Conservation (phyloP, 2,797 vertebrate species). For the Diplodus sargus region DNA sequence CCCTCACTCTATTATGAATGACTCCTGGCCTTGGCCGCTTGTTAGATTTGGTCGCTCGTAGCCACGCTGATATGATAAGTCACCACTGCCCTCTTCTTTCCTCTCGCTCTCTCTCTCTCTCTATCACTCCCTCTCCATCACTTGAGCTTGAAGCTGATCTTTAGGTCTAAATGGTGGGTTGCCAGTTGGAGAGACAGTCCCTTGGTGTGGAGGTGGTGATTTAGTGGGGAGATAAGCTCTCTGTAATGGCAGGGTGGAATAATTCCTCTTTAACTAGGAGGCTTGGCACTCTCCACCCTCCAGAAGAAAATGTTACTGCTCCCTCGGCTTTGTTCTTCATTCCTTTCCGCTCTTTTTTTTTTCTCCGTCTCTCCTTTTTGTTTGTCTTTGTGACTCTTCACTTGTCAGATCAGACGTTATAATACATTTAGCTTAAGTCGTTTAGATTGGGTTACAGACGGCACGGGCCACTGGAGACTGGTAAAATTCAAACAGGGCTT, state of each 20-base stretch:
- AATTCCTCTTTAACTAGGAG: slow-evolving; percentile 88
- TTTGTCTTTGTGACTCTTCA: slow-evolving; percentile 22
- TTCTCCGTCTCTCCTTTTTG: not conserved
- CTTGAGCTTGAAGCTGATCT: slow-evolving; percentile 86
- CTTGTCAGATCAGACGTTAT: slow-evolving; percentile 19
- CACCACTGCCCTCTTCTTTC: slow-evolving; percentile 20
- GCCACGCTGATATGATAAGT: slow-evolving; percentile 55
- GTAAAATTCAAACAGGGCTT: not conserved
- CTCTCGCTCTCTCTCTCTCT: slow-evolving; percentile 3
- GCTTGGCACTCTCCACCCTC: slow-evolving; percentile 76
- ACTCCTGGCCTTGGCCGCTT: slow-evolving; percentile 57
- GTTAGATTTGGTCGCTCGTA: slow-evolving; percentile 49
- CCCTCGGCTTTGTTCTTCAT: slow-evolving; percentile 49
- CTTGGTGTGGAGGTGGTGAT: slow-evolving; percentile 88
- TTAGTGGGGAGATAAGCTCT: slow-evolving; percentile 92
- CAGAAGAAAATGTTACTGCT: slow-evolving; percentile 66
- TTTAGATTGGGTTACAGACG: not conserved
- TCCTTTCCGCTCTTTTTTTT: slow-evolving; percentile 34
- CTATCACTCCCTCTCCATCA: slow-evolving; percentile 41
- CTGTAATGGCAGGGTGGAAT: slow-evolving; percentile 93
- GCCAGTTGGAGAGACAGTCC: slow-evolving; percentile 76
- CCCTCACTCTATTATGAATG: slow-evolving; percentile 56
- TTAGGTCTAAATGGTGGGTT: slow-evolving; percentile 90
- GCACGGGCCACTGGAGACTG: not conserved
- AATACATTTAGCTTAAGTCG: not conserved